phyloP scores from a whole-genome alignment of 2,888 invertebrate species.

The Hecatera dysodea region DNA sequence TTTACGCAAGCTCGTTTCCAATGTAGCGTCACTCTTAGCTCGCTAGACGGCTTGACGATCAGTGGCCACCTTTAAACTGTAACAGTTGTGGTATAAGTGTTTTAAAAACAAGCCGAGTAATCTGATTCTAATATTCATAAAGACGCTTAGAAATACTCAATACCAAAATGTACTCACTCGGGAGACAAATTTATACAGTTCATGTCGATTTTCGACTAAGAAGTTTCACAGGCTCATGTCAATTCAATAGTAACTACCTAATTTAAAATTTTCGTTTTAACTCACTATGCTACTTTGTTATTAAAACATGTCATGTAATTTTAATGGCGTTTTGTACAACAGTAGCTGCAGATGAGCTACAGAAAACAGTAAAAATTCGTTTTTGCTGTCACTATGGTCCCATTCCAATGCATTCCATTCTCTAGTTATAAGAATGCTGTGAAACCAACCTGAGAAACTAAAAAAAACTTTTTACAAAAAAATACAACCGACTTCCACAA shows the following conservation, averaged over 20 bases:
- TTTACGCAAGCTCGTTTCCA: background rate
- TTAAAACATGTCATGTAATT: background rate
- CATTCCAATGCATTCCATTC: background rate
- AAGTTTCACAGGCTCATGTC: background rate
- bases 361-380: background rate
- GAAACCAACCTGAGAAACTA: background rate
- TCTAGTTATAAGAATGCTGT: background rate
- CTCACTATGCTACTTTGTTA: background rate
- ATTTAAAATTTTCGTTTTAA: background rate
- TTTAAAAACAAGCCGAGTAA: background rate
- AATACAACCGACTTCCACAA: too few relatives aligned
- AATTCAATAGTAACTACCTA: constrained; percentile 8
- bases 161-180: background rate
- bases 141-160: background rate
- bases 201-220: background rate
- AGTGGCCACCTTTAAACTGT: background rate
- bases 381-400: background rate
- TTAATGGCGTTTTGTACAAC: background rate
- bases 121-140: background rate
- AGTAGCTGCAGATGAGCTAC: background rate
- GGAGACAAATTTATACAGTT: background rate
- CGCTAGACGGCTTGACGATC: background rate
- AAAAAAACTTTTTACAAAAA: background rate
- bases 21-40: background rate
- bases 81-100: background rate